Base-by-base conservation (phyloP, 2,113 vertebrate genomes). In the Carassius auratus region DNA sequence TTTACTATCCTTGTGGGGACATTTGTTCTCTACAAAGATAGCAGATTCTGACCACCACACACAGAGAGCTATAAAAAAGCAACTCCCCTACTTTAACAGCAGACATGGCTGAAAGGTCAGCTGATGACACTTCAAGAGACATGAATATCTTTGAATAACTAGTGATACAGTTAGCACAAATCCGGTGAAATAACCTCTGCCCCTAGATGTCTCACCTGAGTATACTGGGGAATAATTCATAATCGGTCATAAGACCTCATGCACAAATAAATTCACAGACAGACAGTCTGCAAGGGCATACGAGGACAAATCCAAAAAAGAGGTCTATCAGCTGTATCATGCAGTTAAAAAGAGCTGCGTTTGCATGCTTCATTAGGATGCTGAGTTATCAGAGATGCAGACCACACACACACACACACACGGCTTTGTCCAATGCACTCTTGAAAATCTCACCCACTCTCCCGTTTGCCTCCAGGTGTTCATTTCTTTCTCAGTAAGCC, bases 381-480 rank as follows among this genome's bases (percentile, higher is more conserved):
- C 78, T 66, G 78, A 81, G 61, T 81, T 48, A 81, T 66, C 23
- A 81, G 42, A 21, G 61, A 81, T 50, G 42, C 61, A 81, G 38
- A 48, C 45, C 0, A 12, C 59, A 26, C 21, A 30, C 23, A 82
- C 81, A 82, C 12, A 45, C 68, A 52, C 50, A 52, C 50, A 79
- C 76, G 0, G 38, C 76, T 77, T 77, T 59, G 76, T 59, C 33
- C 80, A 83, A 86, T 45, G 62, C 57, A 73, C 12, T 84, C 8
- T 73, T 9, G 17, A 64, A 71, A 76, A 33, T 45, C 57, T 69
- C 83, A 38, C 64, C 61, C 61, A 50, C 61, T 62, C n/a, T 81
- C 75, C 7, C 64, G 75, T 81, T 73, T 86, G 84, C 89, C 86
- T 85, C 36, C 75, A 91, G 90, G 88, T 90, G 81, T 76, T 77